A percentile compares a stretch with the other conserved stretches of the same genome.
These are phyloP conservation scores for Rhamnusium bicolor DNA, from an alignment of 2,888 invertebrate species.

Conservation along the genomic window DNA sequence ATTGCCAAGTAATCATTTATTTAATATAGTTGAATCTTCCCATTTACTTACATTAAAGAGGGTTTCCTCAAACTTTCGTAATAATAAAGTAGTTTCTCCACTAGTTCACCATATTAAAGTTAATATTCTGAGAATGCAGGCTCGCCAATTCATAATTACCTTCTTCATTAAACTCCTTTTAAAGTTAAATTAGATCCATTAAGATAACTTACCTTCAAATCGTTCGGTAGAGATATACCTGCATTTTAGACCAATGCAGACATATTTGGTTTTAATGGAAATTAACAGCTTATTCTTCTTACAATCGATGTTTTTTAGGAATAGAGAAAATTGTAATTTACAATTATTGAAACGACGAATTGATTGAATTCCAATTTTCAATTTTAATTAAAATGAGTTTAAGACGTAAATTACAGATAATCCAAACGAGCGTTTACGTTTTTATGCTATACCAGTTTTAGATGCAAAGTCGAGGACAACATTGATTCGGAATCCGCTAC, in stretches of 20 bases:
- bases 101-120: constrained; percentile 31
- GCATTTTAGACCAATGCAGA: neutral
- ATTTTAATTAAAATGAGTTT: neutral
- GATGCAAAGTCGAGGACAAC: no score
- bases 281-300: no score
- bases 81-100: constrained; percentile 31
- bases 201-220: constrained; percentile 17
- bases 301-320: no score
- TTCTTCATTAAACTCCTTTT: constrained; percentile 27
- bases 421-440: neutral
- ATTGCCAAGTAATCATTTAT: no score
- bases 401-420: neutral
- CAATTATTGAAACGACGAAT: neutral
- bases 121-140: constrained; percentile 27
- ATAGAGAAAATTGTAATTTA: neutral
- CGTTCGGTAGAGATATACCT: neutral
- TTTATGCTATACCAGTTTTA: no score
- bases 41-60: constrained; percentile 9
- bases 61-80: constrained; percentile 21
- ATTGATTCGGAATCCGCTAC: no score
- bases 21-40: neutral
- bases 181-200: constrained; percentile 30
- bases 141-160: constrained; percentile 24
- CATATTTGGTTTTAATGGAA: neutral
- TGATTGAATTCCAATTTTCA: neutral